phyloP scores from a whole-genome alignment of 2,113 vertebrate species.

The Sarotherodon lohbergeri region DNA sequence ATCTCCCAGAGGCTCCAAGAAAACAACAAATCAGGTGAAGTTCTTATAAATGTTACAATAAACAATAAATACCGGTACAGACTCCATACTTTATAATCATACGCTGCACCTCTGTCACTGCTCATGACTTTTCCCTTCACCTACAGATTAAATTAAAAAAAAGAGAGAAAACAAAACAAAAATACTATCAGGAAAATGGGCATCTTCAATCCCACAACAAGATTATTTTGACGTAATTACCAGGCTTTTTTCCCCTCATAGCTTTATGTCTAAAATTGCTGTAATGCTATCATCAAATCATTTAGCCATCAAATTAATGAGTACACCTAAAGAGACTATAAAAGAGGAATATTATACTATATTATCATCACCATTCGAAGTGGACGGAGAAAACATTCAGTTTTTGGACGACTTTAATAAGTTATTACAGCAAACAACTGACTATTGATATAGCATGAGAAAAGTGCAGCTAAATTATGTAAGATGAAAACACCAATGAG shows the following conservation, averaged over 20 bases:
- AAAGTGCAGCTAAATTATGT: not conserved
- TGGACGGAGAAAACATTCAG: not conserved
- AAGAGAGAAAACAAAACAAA: not conserved
- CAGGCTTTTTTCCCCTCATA: fast-evolving
- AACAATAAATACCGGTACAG: not conserved
- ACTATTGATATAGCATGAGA: not conserved
- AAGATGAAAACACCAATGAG: conserved; percentile 12
- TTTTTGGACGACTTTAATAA: not conserved
- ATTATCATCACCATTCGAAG: not conserved
- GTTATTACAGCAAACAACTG: not conserved
- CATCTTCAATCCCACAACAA: not conserved
- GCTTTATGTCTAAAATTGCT: not conserved
- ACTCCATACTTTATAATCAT: not conserved
- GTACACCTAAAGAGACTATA: not conserved
- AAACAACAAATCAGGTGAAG: not conserved
- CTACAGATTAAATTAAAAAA: not conserved
- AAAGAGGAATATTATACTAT: not conserved
- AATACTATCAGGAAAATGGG: not conserved
- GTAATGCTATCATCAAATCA: not conserved
- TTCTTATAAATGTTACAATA: not conserved
- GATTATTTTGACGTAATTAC: not conserved
- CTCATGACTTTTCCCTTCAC: not conserved
- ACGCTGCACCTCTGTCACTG: not conserved
- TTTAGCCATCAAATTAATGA: not conserved
- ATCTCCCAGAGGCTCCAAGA: not conserved